Conservation (phyloP, 1,140 invertebrate genomes). For the Microplitis demolitor region DNA sequence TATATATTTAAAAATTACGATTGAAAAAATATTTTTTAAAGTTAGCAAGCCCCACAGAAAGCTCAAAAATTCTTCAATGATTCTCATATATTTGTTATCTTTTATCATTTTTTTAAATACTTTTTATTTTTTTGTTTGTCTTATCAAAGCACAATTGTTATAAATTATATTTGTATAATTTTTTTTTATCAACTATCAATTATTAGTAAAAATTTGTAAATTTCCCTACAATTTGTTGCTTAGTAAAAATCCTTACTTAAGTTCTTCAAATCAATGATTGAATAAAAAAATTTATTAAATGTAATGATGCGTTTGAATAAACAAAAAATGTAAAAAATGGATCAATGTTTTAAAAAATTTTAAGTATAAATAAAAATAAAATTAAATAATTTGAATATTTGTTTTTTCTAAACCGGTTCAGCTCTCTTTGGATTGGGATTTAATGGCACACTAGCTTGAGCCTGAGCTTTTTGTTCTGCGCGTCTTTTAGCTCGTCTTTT, state of each 20-base stretch:
- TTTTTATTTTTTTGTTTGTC: too few species aligned
- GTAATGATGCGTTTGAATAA: not conserved
- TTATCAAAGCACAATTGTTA: too few species aligned
- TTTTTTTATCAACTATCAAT: too few species aligned
- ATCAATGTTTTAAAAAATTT: not conserved
- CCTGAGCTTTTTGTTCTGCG: constrained; percentile 30
- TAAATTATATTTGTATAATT: not conserved
- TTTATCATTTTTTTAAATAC: too few species aligned
- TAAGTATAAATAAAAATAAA: not conserved
- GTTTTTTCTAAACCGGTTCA: constrained; percentile 8
- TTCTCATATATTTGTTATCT: too few species aligned
- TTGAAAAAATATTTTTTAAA: too few species aligned
- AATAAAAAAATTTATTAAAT: not conserved
- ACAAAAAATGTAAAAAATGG: not conserved
- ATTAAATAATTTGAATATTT: not conserved
- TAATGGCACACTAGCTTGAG: constrained; percentile 35
- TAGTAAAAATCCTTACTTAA: too few species aligned
- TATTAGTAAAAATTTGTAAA: too few species aligned
- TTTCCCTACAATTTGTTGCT: too few species aligned
- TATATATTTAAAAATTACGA: too few species aligned
- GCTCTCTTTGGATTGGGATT: constrained; percentile 41
- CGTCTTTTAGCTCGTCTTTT: constrained; percentile 34
- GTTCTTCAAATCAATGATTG: not conserved
- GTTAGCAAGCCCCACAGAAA: too few species aligned
- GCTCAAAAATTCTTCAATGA: too few species aligned